Base-by-base conservation (phyloP, 1,140 invertebrate genomes). In the Drosophila neocordata region DNA sequence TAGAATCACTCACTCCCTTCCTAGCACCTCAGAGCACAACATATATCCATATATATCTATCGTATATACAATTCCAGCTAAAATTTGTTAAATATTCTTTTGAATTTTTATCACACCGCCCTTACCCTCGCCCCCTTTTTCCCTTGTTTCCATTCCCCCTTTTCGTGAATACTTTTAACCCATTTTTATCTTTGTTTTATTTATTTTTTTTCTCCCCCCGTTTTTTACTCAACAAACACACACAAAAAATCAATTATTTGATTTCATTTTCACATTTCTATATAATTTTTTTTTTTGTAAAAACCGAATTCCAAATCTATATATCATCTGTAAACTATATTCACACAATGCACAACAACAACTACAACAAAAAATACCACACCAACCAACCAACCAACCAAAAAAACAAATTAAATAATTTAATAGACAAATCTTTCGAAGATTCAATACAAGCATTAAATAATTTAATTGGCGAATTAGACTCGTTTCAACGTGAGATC, bases 401-500 rank as follows among this genome's bases (percentile, higher is more conserved):
- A 60, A 24, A 24, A 24, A 24, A 24, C 22, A 24, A 0, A 24
- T 24, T 67, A 72, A 67, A 83, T 58, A 67, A 69, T 69, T 34
- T 74, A 57, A 66, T 74, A 92, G 91, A 91, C 80, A 89, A 92
- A 85, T 88, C 89, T 84, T 92, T 91, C 73, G 91, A 92, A 89
- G 90, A 91, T 72, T 92, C 90, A 69, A 92, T 92, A 74, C 89
- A 92, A 90, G 91, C 90, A 75, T 68, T 92, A 83, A 91, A 92
- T 79, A 92, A 92, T 91, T 81, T 92, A 84, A 92, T 92, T 92
- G 91, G 91, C 80, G 91, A 92, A 91, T 77, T 92, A 81, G 91
- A 92, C 83, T 90, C 91, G 55, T 92, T 92, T 69, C 91, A 92
- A 92, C 89, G 90, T 60, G 91, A 92, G 78, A 91, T 92, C 61